Evolutionary conservation across 2,888 invertebrate genomes (phyloP), one percentile per base, ranked within the genome.

Genomic region (Micoletzkya japonica): DNA sequence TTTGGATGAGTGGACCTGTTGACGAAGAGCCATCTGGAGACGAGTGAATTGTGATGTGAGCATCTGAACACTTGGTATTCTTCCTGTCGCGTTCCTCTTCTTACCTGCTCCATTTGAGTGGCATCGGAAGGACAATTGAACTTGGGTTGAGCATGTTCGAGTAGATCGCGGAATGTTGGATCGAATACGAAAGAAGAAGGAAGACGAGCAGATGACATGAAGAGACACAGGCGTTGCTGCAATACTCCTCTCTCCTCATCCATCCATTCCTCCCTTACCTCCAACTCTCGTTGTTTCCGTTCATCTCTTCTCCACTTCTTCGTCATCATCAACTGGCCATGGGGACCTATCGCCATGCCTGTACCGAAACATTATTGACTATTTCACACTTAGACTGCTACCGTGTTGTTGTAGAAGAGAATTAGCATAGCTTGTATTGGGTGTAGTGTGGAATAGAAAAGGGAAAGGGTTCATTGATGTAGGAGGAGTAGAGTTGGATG

Each of bases 231-330:
- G 6, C 66, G 66, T 2, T 54, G 52, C 66, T 66, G 54, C n/a
- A 60, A 59, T 24, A 17, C 4, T 7, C 4, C 10, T 7, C 26
- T 20, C 44, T 20, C 10, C 44, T 44, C 44, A 44, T 14, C 20
- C 44, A 44, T 44, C 44, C 10, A 44, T 52, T 14, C 28, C 4
- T 50, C 17, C 1, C 66, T 59, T 26, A 71, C 59, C 68, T 79
- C 79, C 39, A 80, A 14, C 54, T 81, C 82, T 39, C 71, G 64
- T 50, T 81, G 81, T 52, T 78, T 79, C 54, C 76, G 74, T 30
- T 82, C 82, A 52, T 82, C 81, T n/a, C 72, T 70, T 39, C 77
- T 68, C 82, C 82, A 82, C 70, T 82, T 82, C 70, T 78, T 80
- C 59, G 77, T 72, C 49, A 72, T 74, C 24, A 76, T 69, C 10